phyloP scores from a whole-genome alignment of 2,113 vertebrate genomes.

The Sebastes schlegelii region DNA sequence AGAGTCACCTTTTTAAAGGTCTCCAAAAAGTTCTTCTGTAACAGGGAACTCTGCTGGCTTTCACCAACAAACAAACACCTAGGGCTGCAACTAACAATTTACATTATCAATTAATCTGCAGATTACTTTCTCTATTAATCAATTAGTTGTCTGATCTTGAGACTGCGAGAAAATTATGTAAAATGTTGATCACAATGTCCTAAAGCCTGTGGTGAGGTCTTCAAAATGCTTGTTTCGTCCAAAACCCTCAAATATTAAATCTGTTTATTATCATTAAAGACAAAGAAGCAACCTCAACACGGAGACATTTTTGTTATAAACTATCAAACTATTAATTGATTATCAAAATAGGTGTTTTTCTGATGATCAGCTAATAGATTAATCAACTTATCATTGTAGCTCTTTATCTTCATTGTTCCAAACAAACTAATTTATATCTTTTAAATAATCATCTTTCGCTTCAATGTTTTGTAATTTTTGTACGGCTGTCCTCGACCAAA shows the following conservation, averaged over 20 bases:
- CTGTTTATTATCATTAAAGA: background rate
- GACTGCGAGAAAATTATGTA: background rate
- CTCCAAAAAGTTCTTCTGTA: background rate
- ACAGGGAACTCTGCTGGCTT: background rate
- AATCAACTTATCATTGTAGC: background rate
- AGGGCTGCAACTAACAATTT: background rate
- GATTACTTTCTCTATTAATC: background rate
- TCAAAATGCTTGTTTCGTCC: background rate
- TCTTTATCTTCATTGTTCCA: background rate
- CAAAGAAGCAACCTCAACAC: background rate
- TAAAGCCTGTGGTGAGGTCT: background rate
- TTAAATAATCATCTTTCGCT: no score
- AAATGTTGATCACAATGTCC: background rate
- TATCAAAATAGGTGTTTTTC: no score
- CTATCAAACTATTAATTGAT: background rate
- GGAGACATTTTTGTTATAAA: background rate
- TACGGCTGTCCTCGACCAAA: no score
- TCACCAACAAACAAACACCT: background rate
- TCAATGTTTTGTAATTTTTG: no score
- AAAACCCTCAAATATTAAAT: background rate
- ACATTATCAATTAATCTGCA: background rate
- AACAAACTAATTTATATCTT: no score
- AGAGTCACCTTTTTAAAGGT: background rate
- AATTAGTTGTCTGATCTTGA: background rate
- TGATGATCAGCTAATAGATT: background rate